These are phyloP conservation scores for Anisognathus igniventris DNA, from an alignment of 2,797 vertebrate species.

Conservation along the genomic window DNA sequence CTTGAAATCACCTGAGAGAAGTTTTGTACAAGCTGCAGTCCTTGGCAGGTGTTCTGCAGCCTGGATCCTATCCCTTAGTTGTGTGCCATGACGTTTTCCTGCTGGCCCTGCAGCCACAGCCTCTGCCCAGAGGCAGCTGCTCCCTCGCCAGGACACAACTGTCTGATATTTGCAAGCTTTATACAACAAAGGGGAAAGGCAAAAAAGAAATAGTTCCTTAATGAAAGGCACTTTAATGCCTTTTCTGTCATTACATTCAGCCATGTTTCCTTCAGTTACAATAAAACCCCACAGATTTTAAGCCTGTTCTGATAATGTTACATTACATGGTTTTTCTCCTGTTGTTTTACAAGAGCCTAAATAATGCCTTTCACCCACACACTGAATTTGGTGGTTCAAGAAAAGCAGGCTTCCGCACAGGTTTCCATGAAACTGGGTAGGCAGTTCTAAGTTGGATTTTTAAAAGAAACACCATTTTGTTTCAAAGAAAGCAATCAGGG, in stretches of 20 bases:
- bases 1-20: background rate
- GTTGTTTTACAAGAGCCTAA: background rate
- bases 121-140: background rate
- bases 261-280: background rate
- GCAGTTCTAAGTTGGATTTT: background rate
- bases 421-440: background rate
- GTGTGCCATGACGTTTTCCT: background rate
- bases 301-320: background rate
- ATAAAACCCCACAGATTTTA: background rate
- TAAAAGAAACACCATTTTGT: background rate
- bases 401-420: background rate
- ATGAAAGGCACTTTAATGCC: background rate
- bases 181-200: background rate
- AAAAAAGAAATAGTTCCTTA: background rate
- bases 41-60: background rate
- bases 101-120: background rate
- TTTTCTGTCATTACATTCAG: background rate
- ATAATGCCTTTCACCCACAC: background rate
- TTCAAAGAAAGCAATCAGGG: background rate
- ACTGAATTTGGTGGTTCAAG: background rate
- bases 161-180: background rate
- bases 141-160: background rate
- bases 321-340: background rate
- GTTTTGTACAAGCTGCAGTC: background rate
- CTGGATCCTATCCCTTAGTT: background rate